phyloP scores from a whole-genome alignment of 2,797 vertebrate genomes.

The Myotis daubentonii region DNA sequence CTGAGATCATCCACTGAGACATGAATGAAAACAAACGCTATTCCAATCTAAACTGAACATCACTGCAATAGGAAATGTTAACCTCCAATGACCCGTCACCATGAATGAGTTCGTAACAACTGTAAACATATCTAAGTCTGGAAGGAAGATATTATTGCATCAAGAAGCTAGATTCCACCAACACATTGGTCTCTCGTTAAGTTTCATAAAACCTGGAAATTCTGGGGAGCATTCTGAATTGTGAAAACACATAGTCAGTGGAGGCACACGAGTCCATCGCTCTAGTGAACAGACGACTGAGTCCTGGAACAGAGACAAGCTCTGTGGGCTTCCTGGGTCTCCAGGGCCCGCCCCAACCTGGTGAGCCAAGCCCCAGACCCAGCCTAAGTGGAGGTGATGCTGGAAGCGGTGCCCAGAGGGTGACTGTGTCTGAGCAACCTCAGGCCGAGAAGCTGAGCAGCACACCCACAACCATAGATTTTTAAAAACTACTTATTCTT shows the following conservation, averaged over 20 bases:
- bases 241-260: conserved; percentile 20
- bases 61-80: conserved; percentile 18
- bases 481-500: conserved; percentile 24
- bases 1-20: not conserved
- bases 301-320: not conserved
- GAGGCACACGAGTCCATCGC: not conserved
- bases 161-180: conserved; percentile 12
- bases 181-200: not conserved
- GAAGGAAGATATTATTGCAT: conserved; percentile 26
- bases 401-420: not conserved
- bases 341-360: not conserved
- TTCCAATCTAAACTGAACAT: conserved; percentile 35
- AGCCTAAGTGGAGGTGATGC: not conserved
- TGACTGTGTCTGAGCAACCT: not conserved
- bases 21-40: conserved; percentile 39
- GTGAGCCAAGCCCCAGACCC: not conserved
- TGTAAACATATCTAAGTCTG: not conserved
- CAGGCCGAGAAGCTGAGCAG: not conserved
- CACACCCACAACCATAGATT: not conserved
- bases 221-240: not conserved
- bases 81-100: not conserved
- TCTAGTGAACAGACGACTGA: conserved; percentile 21
- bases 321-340: not conserved
- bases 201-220: conserved; percentile 25
- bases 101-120: not conserved